phyloP scores from a whole-genome alignment of 23 tunicate species.

The Diplosoma virens region DNA sequence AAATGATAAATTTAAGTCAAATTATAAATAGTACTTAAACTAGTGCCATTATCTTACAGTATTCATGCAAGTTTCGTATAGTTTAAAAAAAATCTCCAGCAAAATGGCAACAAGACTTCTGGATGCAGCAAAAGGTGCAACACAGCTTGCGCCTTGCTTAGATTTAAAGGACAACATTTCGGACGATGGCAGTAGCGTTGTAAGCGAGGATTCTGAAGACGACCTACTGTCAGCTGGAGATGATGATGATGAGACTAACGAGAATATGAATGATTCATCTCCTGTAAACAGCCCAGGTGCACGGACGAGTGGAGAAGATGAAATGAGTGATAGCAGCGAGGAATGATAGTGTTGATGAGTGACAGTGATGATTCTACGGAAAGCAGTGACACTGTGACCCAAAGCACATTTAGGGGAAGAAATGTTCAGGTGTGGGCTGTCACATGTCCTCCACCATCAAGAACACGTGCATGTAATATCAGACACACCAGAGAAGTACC shows the following conservation, averaged over 20 bases:
- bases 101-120: conserved; percentile 32
- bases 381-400: no score
- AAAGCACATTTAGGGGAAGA: no score
- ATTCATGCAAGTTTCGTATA: conserved; percentile 4
- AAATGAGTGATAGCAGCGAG: neutral
- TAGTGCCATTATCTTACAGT: neutral
- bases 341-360: no score
- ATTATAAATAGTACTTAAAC: neutral
- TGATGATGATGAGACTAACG: conserved; percentile 15
- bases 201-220: conserved; percentile 18
- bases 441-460: no score
- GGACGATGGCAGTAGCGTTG: conserved; percentile 17
- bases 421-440: no score
- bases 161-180: conserved; percentile 40
- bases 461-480: no score
- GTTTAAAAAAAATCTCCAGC: conserved; percentile 1
- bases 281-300: neutral
- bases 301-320: no score
- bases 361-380: conserved; percentile 7
- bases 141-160: conserved; percentile 11
- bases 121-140: conserved; percentile 27
- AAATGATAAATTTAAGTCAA: neutral
- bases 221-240: no score
- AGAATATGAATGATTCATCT: neutral
- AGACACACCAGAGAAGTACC: no score